These are phyloP conservation scores for Bombus superbus DNA, from an alignment of 1,140 invertebrate genomes.

Conservation along the genomic window DNA sequence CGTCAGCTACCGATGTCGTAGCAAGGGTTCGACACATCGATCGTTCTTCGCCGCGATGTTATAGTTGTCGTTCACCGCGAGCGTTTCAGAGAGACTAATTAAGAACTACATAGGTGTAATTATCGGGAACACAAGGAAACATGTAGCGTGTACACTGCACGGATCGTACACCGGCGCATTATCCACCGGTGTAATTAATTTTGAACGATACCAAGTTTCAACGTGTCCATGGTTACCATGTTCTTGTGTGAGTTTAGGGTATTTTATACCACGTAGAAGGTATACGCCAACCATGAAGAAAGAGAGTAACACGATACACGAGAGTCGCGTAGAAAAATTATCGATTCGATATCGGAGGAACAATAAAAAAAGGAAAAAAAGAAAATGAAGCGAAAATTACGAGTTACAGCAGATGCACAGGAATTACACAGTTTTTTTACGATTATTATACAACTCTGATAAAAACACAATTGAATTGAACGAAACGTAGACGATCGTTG, in stretches of 20 bases:
- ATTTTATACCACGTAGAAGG: background rate
- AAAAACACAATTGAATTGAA: too few species aligned
- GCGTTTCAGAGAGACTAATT: constrained; percentile 22
- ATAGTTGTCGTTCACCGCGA: background rate
- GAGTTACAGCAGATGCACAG: too few species aligned
- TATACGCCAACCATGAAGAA: background rate
- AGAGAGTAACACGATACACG: too few species aligned
- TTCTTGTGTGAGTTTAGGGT: background rate
- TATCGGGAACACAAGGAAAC: constrained; percentile 2
- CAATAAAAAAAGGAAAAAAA: too few species aligned
- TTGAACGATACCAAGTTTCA: background rate
- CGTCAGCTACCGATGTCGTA: background rate
- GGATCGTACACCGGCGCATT: background rate
- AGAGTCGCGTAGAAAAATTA: too few species aligned
- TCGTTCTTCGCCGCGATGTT: background rate
- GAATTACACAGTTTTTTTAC: too few species aligned
- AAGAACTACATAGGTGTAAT: constrained; percentile 17
- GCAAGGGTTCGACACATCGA: constrained; percentile 2
- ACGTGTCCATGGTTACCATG: background rate
- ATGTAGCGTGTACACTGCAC: background rate
- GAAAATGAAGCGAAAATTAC: too few species aligned
- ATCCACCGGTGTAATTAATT: constrained; percentile 28
- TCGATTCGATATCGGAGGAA: too few species aligned
- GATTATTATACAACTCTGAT: too few species aligned
- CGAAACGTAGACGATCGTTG: background rate